These are phyloP conservation scores for Drosophila quasianomalipes DNA, from an alignment of 2,888 invertebrate species.

Conservation along the genomic window DNA sequence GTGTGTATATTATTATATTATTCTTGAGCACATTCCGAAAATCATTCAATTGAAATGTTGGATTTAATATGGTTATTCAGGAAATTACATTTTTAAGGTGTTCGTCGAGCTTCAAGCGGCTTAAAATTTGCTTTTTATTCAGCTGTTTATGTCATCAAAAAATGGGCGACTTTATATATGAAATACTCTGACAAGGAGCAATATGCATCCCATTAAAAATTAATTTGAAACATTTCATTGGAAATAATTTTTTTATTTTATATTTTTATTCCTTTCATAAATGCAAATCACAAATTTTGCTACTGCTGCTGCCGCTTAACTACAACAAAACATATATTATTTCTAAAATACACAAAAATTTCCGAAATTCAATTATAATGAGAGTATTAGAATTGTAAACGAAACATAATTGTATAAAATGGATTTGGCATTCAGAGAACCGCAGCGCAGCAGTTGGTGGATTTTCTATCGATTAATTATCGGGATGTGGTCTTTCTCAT, in stretches of 20 bases:
- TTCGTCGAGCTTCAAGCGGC: slow-evolving; percentile 39
- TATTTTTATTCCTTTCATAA: background rate
- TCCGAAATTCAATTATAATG: slow-evolving; percentile 34
- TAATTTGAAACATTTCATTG: background rate
- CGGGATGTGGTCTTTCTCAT: slow-evolving; percentile 51
- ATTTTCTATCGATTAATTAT: slow-evolving; percentile 60
- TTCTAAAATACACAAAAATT: slow-evolving; percentile 1
- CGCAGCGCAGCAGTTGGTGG: slow-evolving; percentile 26
- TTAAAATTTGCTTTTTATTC: slow-evolving; percentile 53
- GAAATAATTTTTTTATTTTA: background rate
- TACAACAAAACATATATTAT: background rate
- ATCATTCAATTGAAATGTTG: slow-evolving; percentile 51
- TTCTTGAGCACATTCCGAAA: background rate
- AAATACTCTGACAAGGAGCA: background rate
- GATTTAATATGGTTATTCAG: slow-evolving; percentile 65
- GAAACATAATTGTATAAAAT: slow-evolving; percentile 24
- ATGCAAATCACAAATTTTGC: background rate
- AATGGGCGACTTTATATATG: background rate
- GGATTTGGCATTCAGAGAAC: slow-evolving; percentile 11
- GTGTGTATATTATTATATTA: background rate
- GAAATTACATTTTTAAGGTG: slow-evolving; percentile 61
- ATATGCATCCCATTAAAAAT: background rate
- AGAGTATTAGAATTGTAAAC: slow-evolving; percentile 9
- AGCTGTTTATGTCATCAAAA: slow-evolving; percentile 8
- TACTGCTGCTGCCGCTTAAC: background rate